A percentile compares a stretch with the other conserved stretches of the same genome.
These are phyloP conservation scores for Sinonovacula constricta DNA, from an alignment of 1,140 invertebrate species.

Conservation along the genomic window DNA sequence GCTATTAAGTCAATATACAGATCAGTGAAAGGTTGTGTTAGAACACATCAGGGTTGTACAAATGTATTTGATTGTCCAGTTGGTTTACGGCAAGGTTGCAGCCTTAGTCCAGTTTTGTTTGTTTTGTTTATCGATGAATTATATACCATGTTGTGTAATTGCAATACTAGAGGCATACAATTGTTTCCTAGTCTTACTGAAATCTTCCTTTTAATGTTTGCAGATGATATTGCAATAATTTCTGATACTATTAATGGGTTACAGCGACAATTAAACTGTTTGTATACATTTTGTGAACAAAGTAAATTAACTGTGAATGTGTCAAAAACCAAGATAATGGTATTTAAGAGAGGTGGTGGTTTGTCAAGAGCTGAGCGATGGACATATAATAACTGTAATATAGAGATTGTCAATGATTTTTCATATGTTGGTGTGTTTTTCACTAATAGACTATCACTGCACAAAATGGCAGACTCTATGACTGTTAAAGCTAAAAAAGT, in stretches of 20 bases:
- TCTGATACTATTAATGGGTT: constrained; percentile 30
- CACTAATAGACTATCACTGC: constrained; percentile 2
- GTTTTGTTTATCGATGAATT: constrained; percentile 38
- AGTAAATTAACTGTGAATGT: constrained; percentile 23
- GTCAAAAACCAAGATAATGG: too few species aligned
- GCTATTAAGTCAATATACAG: constrained; percentile 26
- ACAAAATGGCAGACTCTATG: constrained; percentile 12
- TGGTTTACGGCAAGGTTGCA: too few species aligned
- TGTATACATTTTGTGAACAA: constrained; percentile 8
- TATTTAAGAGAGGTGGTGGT: constrained; percentile 10
- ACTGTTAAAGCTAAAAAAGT: constrained; percentile 1
- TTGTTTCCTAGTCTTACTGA: constrained; percentile 16
- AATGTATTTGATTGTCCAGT: constrained; percentile 28
- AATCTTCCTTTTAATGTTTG: constrained; percentile 32
- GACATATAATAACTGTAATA: not conserved
- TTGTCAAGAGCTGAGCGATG: not conserved
- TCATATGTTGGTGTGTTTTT: constrained; percentile 20
- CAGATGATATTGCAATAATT: constrained; percentile 32
- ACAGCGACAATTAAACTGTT: constrained; percentile 19
- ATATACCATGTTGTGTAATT: constrained; percentile 3
- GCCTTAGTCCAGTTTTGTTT: too few species aligned
- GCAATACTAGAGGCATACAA: constrained; percentile 16
- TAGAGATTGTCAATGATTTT: constrained; percentile 13
- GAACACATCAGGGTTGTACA: not conserved
- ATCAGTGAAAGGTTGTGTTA: constrained; percentile 29